Base-by-base conservation (phyloP, 2,113 vertebrate species). In the Rhodinocichla rosea region DNA sequence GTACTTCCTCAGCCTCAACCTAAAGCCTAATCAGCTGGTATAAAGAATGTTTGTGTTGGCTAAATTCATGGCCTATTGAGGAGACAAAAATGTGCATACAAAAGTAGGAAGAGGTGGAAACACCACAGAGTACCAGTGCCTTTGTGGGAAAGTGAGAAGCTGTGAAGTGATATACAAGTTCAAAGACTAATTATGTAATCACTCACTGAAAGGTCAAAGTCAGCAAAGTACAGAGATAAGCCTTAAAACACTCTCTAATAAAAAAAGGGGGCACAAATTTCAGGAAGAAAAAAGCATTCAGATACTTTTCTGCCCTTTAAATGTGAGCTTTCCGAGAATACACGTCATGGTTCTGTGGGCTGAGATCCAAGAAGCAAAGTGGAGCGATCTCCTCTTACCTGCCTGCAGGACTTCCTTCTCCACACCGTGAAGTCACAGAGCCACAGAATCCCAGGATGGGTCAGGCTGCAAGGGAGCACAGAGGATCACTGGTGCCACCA, bases 21-120 rank as follows among this genome's bases (percentile, higher is more conserved):
- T 84, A 80, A 73, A 92, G 83, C 55, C 85, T 95, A 97, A 96
- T 95, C 85, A 96, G 89, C 79, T 97, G 94, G 40, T 93, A 53
- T 71, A 71, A 94, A 97, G 67, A 75, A 89, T 96, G 81, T 90
- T 98, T 98, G 33, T 84, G 71, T 93, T 97, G 98, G 97, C 94
- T 86, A 80, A 73, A 60, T 77, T 70, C 39, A 26, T 15, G 49
- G 40, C 84, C 63, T 40, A 82, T 73, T 73, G n/a, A 96, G 90
- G 60, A 93, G 73, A 95, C 79, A 86, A 33, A 95, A 96, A 55
- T 87, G 60, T 89, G 59, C 77, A 87, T 65, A 97, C 96, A 98
- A 98, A 98, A 82, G 97, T 96, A 97, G 97, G 97, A 98, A 98
- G 94, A 96, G 92, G 95, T 96, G 87, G 96, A 98, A 98, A 98